A percentile compares a stretch with the other conserved stretches of the same genome.
phyloP scores from a whole-genome alignment of 1,140 invertebrate genomes.

The Sipha flava region DNA sequence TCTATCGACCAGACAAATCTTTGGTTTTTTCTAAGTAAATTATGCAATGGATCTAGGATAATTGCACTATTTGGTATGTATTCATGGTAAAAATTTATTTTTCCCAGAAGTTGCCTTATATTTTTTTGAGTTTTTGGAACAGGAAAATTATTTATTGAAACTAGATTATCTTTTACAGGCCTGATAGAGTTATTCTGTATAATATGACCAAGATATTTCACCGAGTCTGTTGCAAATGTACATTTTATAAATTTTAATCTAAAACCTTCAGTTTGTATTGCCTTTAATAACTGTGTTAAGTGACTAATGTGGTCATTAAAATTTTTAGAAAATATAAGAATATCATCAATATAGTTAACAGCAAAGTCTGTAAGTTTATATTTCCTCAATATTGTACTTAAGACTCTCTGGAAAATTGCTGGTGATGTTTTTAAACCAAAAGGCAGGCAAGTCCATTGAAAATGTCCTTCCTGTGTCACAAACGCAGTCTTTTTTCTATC shows the following conservation, averaged over 20 bases:
- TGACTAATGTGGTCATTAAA: conserved; percentile 36
- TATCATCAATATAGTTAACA: conserved; percentile 38
- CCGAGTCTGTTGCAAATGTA: conserved; percentile 40
- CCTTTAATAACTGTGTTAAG: not conserved
- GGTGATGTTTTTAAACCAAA: conserved; percentile 43
- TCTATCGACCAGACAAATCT: conserved; percentile 40
- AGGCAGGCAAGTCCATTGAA: conserved; percentile 41
- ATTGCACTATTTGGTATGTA: conserved; percentile 41
- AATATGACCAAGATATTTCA: conserved; percentile 41
- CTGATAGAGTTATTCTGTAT: conserved; percentile 40
- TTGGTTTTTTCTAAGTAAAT: conserved; percentile 41
- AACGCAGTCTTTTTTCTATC: conserved; percentile 43
- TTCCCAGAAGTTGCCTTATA: conserved; percentile 40
- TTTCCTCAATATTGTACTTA: conserved; percentile 26
- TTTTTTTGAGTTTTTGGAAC: conserved; percentile 36
- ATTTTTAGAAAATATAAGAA: conserved; percentile 36
- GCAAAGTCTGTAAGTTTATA: conserved; percentile 27
- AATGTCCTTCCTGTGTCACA: conserved; percentile 43
- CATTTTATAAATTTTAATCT: conserved; percentile 42
- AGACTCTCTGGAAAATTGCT: conserved; percentile 43
- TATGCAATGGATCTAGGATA: conserved; percentile 40
- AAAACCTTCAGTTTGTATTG: conserved; percentile 40
- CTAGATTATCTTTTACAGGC: conserved; percentile 38
- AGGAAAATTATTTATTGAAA: conserved; percentile 41
- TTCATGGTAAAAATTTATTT: conserved; percentile 35